Evolutionary conservation across 2,797 vertebrate species (phyloP).

Genomic region (Anguilla obscura): DNA sequence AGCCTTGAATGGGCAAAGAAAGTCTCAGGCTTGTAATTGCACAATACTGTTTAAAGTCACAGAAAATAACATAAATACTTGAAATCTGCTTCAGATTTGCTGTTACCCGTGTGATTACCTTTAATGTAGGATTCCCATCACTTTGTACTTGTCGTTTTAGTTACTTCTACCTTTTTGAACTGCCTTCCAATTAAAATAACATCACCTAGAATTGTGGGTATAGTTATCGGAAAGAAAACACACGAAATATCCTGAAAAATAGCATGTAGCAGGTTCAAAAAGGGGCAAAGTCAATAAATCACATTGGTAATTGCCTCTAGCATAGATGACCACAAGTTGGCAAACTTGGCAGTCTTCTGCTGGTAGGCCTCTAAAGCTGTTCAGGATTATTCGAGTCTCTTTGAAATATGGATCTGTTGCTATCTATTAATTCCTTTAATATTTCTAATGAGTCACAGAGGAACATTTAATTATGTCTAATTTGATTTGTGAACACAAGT

Average conservation of each 20-base stretch:
- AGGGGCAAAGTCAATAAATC: constrained; percentile 8
- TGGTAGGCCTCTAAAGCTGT: constrained; percentile 42
- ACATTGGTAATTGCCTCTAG: constrained; percentile 43
- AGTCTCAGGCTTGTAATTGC: constrained; percentile 57
- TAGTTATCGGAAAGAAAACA: constrained; percentile 51
- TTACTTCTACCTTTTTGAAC: constrained; percentile 55
- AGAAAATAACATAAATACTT: constrained; percentile 56
- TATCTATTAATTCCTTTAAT: constrained; percentile 2
- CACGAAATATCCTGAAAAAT: constrained; percentile 31
- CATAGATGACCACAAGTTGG: constrained; percentile 34
- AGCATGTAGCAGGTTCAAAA: constrained; percentile 27
- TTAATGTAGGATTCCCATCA: constrained; percentile 52
- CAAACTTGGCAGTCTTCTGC: constrained; percentile 42
- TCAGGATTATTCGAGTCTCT: constrained; percentile 22
- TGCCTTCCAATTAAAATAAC: constrained; percentile 40
- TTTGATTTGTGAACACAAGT: background rate
- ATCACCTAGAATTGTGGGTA: constrained; percentile 34
- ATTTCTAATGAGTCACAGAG: background rate
- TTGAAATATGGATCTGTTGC: constrained; percentile 12
- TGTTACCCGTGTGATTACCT: constrained; percentile 57
- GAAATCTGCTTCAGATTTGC: constrained; percentile 66
- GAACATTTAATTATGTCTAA: background rate
- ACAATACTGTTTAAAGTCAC: constrained; percentile 58
- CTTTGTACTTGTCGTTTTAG: constrained; percentile 40
- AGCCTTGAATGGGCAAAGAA: constrained; percentile 42